Conservation (phyloP, 2,113 vertebrate genomes). For the Tympanuchus pallidicinctus region DNA sequence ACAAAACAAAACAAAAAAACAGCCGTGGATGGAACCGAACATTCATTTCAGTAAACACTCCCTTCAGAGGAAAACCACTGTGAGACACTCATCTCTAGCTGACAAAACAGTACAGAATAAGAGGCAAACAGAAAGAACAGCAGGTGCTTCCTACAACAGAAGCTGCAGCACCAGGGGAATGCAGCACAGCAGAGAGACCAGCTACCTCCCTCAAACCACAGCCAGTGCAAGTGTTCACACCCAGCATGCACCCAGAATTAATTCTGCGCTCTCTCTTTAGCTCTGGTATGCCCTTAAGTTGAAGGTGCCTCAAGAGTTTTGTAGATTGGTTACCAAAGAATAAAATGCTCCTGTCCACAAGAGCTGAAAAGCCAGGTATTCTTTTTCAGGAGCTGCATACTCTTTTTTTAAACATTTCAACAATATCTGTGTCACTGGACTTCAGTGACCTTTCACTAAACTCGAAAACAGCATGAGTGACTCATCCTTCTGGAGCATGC, state of each 20-base stretch:
- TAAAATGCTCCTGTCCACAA: not conserved
- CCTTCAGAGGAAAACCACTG: not conserved
- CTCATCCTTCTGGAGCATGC: not conserved
- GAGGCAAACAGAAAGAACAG: constrained; percentile 19
- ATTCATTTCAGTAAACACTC: constrained; percentile 5
- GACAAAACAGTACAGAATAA: not conserved
- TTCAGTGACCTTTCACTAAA: not conserved
- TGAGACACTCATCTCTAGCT: not conserved
- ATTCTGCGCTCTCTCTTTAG: not conserved
- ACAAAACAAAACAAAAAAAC: not conserved
- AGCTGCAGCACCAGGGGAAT: not conserved
- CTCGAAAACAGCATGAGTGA: not conserved
- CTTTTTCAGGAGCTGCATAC: not conserved
- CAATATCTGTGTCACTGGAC: not conserved
- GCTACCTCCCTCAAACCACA: not conserved
- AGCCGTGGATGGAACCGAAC: not conserved
- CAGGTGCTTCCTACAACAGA: constrained; percentile 55
- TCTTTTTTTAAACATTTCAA: not conserved
- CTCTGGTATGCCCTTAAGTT: not conserved
- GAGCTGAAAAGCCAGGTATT: not conserved
- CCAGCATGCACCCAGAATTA: not conserved
- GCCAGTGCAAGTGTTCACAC: not conserved
- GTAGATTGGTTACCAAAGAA: not conserved
- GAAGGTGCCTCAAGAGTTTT: not conserved
- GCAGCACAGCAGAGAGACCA: not conserved